These are phyloP conservation scores for Ctenopoma multispine DNA, from an alignment of 2,797 vertebrate genomes.

Conservation along the genomic window DNA sequence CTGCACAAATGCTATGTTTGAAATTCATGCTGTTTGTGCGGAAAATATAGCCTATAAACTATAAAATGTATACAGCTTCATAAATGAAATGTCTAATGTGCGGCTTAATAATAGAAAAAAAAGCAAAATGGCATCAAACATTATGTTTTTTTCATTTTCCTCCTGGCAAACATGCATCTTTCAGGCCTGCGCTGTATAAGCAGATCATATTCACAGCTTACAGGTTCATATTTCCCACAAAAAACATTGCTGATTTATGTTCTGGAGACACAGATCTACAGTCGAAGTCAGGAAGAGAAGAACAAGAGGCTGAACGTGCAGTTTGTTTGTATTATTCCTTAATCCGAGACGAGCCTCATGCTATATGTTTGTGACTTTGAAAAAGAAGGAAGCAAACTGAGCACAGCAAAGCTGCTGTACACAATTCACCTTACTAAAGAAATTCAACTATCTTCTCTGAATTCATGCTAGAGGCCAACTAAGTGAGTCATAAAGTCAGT, in stretches of 20 bases:
- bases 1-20: conserved; percentile 32
- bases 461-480: too few relatives aligned
- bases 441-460: background rate
- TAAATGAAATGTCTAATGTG: conserved; percentile 29
- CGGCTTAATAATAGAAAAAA: conserved; percentile 47
- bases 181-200: conserved; percentile 17
- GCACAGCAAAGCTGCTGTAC: background rate
- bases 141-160: conserved; percentile 30
- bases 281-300: background rate
- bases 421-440: background rate
- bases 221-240: conserved; percentile 40
- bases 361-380: background rate
- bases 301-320: background rate
- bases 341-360: background rate
- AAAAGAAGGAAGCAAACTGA: background rate
- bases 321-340: conserved; percentile 10
- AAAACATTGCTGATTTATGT: conserved; percentile 25
- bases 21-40: conserved; percentile 28
- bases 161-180: conserved; percentile 25
- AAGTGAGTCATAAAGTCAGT: background rate
- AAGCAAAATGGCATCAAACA: conserved; percentile 41
- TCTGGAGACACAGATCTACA: conserved; percentile 23
- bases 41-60: conserved; percentile 2
- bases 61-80: conserved; percentile 27
- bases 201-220: conserved; percentile 27